A percentile compares a stretch with the other conserved stretches of the same genome.
These are phyloP conservation scores for Lomographa bimaculata DNA, from an alignment of 2,888 invertebrate species.

Conservation along the genomic window DNA sequence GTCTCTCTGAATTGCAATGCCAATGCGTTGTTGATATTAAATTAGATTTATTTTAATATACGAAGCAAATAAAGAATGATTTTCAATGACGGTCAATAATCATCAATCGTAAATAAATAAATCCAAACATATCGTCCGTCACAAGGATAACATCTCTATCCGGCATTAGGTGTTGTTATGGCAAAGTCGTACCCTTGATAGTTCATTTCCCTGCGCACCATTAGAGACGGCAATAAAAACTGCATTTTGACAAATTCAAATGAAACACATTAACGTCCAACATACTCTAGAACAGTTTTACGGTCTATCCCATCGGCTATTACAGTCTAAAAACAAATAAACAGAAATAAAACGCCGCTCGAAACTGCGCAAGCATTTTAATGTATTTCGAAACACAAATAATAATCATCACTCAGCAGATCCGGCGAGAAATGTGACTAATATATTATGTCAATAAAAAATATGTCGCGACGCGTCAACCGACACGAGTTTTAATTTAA, in stretches of 20 bases:
- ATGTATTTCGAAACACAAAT: conserved; percentile 37
- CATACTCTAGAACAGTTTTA: conserved; percentile 19
- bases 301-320: conserved; percentile 8
- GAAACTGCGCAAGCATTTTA: conserved; percentile 23
- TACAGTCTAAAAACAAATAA: conserved; percentile 23
- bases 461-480: conserved; percentile 26
- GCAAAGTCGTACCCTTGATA: no score
- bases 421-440: conserved; percentile 25
- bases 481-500: conserved; percentile 21
- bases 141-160: no score
- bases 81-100: no score
- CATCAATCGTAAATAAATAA: no score
- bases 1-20: no score
- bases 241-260: conserved; percentile 6
- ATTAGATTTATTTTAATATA: no score
- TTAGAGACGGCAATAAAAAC: no score
- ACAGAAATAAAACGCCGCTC: conserved; percentile 19
- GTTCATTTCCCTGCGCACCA: no score
- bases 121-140: no score
- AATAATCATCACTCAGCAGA: conserved; percentile 39
- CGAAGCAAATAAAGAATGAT: no score
- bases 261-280: background rate
- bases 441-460: conserved; percentile 36
- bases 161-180: no score
- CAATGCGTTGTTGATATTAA: no score